Evolutionary conservation across 2,888 invertebrate genomes (phyloP), one percentile per base, ranked within the genome.

Genomic region (Drosophila siamana): DNA sequence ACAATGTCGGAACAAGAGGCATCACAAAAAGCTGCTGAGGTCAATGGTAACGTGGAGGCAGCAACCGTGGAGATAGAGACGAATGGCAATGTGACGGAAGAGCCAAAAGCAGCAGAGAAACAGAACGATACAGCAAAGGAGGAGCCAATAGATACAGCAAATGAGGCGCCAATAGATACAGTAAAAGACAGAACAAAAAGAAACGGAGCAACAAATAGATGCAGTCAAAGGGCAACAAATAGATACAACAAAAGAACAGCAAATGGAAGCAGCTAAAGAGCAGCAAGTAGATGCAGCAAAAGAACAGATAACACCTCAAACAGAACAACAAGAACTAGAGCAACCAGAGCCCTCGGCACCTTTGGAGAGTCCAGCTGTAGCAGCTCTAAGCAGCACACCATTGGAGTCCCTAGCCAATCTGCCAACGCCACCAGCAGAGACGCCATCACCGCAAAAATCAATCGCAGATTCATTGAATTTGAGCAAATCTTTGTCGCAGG

Each of bases 391-490:
- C 13, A 4, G 26, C 50, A 24, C 46, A 8, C 40, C 54, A 2
- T 11, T 59, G 30, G 67, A 67, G 0, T 6, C 59, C 5, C 9
- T 73, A 13, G 52, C 33, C 2, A 73, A 65, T 54, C 51, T 82
- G 44, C 88, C 82, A 28, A 83, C 73, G 9, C 82, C 82, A 0
- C 86, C 82, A 7, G 13, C 64, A 9, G 54, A 67, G 5, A 41
- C 62, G 38, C 56, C 77, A 0, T 68, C 82, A 9, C 80, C 87
- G 7, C 78, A 64, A 3, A 70, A 74, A 15, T 90, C 91, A 0
- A 74, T 87, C 8, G 59, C 86, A 6, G 74, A 60, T 16, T 90
- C 91, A 0, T 8, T 73, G 0, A 78, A 67, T 41, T 89, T 90
- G 0, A 81, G 68, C 4, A 84, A 75, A 15, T 89, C 89, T 1